These are phyloP conservation scores for Globodera ellingtonae DNA, from an alignment of 1,140 invertebrate genomes.

Conservation along the genomic window DNA sequence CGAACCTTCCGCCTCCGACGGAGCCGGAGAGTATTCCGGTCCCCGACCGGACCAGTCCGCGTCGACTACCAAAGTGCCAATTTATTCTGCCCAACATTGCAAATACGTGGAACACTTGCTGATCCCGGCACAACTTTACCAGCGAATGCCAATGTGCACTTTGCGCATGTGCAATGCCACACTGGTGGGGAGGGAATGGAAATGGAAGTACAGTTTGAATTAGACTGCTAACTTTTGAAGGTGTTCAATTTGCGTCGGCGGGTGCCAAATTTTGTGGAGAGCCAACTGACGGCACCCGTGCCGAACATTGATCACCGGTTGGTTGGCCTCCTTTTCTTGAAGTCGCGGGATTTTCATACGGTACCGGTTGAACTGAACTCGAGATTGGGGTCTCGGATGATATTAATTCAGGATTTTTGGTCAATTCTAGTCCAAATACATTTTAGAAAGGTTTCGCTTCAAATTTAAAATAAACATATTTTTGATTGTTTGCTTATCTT, in stretches of 20 bases:
- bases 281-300: constrained; percentile 21
- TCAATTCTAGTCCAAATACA: too few species aligned
- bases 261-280: constrained; percentile 33
- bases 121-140: constrained; percentile 6
- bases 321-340: neutral
- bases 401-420: too few species aligned
- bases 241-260: neutral
- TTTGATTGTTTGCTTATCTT: too few species aligned
- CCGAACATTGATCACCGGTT: constrained; percentile 40
- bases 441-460: too few species aligned
- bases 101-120: constrained; percentile 16
- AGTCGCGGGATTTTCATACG: too few species aligned
- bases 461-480: too few species aligned
- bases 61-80: neutral
- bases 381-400: too few species aligned
- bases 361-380: too few species aligned
- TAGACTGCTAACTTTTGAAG: neutral
- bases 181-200: constrained; percentile 20
- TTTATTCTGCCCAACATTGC: constrained; percentile 18
- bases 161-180: constrained; percentile 40
- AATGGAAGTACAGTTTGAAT: too few species aligned
- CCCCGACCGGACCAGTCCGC: too few species aligned
- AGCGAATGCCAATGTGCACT: constrained; percentile 24
- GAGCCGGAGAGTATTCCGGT: neutral
- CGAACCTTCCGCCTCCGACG: neutral